These are phyloP conservation scores for Coreius guichenoti DNA, from an alignment of 2,797 vertebrate genomes.

Conservation along the genomic window DNA sequence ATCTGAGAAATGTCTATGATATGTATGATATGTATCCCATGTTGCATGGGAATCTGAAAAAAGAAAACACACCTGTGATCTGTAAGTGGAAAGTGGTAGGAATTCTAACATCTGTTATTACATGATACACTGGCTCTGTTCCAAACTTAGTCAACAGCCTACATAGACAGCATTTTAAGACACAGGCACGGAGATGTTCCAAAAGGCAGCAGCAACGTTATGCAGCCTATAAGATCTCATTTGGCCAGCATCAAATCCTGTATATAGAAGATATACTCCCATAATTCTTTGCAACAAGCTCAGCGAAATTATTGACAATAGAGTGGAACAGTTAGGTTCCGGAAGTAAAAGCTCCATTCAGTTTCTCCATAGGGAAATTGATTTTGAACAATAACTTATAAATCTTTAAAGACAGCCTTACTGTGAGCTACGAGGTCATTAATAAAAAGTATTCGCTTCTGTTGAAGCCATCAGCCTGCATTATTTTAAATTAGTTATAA, in stretches of 20 bases:
- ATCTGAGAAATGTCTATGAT: not conserved
- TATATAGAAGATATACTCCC: not conserved
- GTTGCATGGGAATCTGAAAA: not conserved
- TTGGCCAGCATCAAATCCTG: not conserved
- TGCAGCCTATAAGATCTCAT: not conserved
- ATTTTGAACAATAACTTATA: too few relatives aligned
- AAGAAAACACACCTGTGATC: slow-evolving; percentile 3
- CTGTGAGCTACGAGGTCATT: too few relatives aligned
- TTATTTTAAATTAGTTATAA: too few relatives aligned
- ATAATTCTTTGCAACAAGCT: not conserved
- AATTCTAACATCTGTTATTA: not conserved
- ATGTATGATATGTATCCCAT: too few relatives aligned
- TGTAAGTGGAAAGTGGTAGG: not conserved
- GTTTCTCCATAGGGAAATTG: too few relatives aligned
- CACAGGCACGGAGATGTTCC: not conserved
- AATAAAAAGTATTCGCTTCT: too few relatives aligned
- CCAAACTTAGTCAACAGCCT: not conserved
- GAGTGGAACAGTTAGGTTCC: too few relatives aligned
- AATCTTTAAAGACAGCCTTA: too few relatives aligned
- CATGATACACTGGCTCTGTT: slow-evolving; percentile 6
- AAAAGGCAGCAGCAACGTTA: too few relatives aligned
- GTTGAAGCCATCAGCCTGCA: too few relatives aligned
- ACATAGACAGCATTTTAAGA: not conserved
- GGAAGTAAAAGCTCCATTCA: too few relatives aligned
- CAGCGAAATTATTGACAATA: too few relatives aligned